These are phyloP conservation scores for Palaemon carinicauda DNA, from an alignment of 1,140 invertebrate genomes.

Conservation along the genomic window DNA sequence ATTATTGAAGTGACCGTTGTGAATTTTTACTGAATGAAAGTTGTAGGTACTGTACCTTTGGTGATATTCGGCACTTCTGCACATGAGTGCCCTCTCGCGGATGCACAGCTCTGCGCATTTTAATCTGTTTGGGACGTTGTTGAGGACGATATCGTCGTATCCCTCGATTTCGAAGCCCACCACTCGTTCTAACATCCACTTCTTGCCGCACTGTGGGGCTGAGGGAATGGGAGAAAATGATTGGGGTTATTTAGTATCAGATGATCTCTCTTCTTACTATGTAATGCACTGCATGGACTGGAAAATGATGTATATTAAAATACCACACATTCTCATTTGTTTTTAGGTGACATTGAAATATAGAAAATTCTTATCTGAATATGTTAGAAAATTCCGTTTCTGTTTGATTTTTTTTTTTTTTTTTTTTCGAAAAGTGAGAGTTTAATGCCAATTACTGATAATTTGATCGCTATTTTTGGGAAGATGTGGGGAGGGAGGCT, in stretches of 20 bases:
- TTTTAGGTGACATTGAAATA: no score
- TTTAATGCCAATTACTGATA: no score
- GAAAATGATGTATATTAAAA: no score
- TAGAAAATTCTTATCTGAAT: no score
- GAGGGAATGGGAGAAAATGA: neutral
- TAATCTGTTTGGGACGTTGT: conserved; percentile 62
- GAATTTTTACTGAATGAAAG: neutral
- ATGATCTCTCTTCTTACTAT: neutral
- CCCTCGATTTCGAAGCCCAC: conserved; percentile 65
- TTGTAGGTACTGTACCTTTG: neutral
- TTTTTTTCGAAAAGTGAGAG: no score
- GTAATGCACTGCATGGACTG: no score
- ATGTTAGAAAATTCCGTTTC: no score
- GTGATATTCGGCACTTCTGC: conserved; percentile 63
- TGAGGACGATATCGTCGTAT: conserved; percentile 63
- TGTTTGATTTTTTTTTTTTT: no score
- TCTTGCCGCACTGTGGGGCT: conserved; percentile 60
- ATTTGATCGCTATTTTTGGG: no score
- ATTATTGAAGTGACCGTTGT: neutral
- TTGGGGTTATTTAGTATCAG: neutral
- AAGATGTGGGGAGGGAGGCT: no score
- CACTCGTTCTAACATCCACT: conserved; percentile 66
- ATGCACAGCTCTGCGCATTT: conserved; percentile 66
- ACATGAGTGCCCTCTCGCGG: conserved; percentile 62
- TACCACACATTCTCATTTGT: no score